Base-by-base conservation (phyloP, 2,888 invertebrate species). In the Amblyjoppa proteus region DNA sequence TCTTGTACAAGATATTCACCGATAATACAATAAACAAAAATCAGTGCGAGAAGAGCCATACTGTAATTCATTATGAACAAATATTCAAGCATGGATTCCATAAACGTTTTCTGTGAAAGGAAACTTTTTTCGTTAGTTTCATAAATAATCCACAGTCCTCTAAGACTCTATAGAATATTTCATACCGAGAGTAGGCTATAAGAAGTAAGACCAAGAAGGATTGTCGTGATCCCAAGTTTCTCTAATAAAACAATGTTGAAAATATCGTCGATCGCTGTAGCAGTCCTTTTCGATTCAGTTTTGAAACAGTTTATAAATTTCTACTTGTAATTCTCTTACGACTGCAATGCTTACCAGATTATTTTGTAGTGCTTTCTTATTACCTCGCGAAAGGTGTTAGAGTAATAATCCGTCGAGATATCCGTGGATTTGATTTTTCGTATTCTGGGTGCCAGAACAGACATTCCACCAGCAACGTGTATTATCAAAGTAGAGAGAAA, bases 1-100 rank as follows among this genome's bases (percentile, higher is more conserved):
- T 90, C 88, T 56, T 61, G 70, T 45, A 86, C 81, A 13, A 90
- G 83, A 76, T 81, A 86, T 13, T 90, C 89, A 16, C 90, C 90
- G 34, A 87, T 82, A 49, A 89, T 82, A 68, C 90, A 90, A 49
- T 89, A 89, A 45, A 87, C 88, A n/a, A 83, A 88, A 16, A 90
- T 82, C 81, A 88, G 78, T 56, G 87, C 25, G 1, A 87, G 45
- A 11, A 89, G 61, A 7, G 86, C 81, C 16, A 77, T n/a, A 0
- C 75, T 78, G 45, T 87, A 88, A 82, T 66, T 85, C 28, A 85
- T 49, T 31, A 85, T 70, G 49, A 79, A 85, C 58, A 85, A 79
- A 71, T 82, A 85, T 71, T 85, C 82, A 28, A 64, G 49, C 70
- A 79, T 66, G 1, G 82, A 85, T 31, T 78, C 85, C 82, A 70